Percentiles rank a stretch among this genome's conserved stretches.
Conservation (phyloP, 1,140 invertebrate species). For the Pachyrhynchus sulphureomaculatus region DNA sequence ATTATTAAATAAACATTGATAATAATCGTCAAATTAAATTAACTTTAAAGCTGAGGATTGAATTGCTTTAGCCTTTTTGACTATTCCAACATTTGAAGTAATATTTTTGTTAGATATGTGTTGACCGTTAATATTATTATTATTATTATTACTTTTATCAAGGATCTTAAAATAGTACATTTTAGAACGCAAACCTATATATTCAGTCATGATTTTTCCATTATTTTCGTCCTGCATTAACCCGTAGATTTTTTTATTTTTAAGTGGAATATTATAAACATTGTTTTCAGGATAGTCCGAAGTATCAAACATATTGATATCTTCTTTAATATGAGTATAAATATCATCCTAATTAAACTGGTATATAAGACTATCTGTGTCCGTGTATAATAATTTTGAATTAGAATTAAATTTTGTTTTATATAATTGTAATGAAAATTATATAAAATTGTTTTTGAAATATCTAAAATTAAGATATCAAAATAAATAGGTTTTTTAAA, state of each 20-base stretch:
- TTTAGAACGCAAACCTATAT: slow-evolving; percentile 52
- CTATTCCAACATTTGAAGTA: slow-evolving; percentile 12
- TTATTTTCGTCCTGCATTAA: slow-evolving; percentile 57
- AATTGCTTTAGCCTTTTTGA: slow-evolving; percentile 42
- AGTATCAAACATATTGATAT: slow-evolving; percentile 41
- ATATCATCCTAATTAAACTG: slow-evolving; percentile 32
- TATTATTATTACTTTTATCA: too few species aligned
- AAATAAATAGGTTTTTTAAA: slow-evolving; percentile 53
- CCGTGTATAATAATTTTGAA: slow-evolving; percentile 40
- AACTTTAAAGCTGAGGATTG: slow-evolving; percentile 32
- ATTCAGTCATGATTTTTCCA: slow-evolving; percentile 49
- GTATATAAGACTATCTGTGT: slow-evolving; percentile 43
- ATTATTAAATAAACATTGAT: slow-evolving; percentile 29
- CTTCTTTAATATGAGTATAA: slow-evolving; percentile 32
- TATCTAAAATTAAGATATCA: slow-evolving; percentile 50
- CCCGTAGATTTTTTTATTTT: slow-evolving; percentile 55
- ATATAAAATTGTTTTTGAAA: slow-evolving; percentile 41
- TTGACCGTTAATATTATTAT: too few species aligned
- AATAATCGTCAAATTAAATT: slow-evolving; percentile 40
- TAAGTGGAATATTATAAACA: slow-evolving; percentile 38
- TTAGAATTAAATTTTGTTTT: slow-evolving; percentile 17
- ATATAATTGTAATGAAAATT: slow-evolving; percentile 43
- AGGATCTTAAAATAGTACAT: slow-evolving; percentile 49
- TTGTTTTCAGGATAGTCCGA: slow-evolving; percentile 43
- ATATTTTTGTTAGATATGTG: too few species aligned